Conservation (phyloP, 2,113 vertebrate genomes). For the Elanus axillaris region DNA sequence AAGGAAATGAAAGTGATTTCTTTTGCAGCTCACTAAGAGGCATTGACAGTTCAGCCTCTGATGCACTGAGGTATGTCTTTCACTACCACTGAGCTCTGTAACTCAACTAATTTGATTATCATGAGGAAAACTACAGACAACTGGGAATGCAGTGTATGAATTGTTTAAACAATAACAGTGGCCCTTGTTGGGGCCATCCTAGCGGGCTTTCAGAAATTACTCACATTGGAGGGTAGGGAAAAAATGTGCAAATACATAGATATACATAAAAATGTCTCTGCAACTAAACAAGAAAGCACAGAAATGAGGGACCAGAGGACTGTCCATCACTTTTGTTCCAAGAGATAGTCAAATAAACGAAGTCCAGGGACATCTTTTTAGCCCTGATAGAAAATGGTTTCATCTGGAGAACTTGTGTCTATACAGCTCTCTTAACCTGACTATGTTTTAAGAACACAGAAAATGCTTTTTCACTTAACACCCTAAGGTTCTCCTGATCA, state of each 20-base stretch:
- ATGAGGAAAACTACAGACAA: neutral
- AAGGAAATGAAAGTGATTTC: neutral
- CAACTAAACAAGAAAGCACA: neutral
- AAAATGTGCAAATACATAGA: neutral
- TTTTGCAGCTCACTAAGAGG: neutral
- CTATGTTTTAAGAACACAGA: neutral
- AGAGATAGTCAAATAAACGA: neutral
- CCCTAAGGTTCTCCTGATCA: neutral
- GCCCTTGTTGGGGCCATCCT: neutral
- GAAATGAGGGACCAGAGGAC: neutral
- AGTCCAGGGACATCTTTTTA: neutral
- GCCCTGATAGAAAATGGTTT: neutral
- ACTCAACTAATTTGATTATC: neutral
- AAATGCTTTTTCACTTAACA: constrained; percentile 11
- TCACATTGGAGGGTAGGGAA: neutral
- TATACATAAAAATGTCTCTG: neutral
- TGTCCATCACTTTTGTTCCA: neutral
- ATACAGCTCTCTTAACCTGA: neutral
- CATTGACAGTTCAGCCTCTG: neutral
- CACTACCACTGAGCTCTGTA: neutral
- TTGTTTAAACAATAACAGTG: neutral
- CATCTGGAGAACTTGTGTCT: neutral
- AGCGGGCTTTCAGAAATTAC: neutral
- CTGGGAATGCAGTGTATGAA: neutral
- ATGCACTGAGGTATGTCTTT: neutral